Evolutionary conservation across 2,888 invertebrate genomes (phyloP).

Genomic region (Leptinotarsa tumamoca): DNA sequence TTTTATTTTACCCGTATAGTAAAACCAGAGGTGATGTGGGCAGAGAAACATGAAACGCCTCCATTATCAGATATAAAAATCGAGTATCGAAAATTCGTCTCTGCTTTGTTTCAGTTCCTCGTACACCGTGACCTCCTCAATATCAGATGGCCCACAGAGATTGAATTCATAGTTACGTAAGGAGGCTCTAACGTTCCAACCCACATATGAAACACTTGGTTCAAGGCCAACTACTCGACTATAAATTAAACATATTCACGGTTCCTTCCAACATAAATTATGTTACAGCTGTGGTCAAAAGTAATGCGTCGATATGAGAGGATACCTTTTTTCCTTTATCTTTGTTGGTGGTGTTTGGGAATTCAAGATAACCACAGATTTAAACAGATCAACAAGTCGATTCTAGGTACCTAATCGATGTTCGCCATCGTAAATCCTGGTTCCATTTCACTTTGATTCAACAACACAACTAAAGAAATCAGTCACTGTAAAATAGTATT

Average conservation of each 20-base stretch:
- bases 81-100: neutral
- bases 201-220: slow-evolving; percentile 19
- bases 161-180: slow-evolving; percentile 18
- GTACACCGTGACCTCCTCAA: slow-evolving; percentile 12
- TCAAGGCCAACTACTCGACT: slow-evolving; percentile 20
- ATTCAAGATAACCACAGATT: no score
- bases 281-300: slow-evolving; percentile 6
- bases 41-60: neutral
- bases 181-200: slow-evolving; percentile 21
- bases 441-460: no score
- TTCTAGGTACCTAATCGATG: no score
- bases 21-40: neutral
- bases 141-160: slow-evolving; percentile 19
- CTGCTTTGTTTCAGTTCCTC: neutral
- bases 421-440: no score
- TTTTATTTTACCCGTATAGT: neutral
- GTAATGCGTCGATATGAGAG: neutral
- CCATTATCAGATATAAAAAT: neutral
- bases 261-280: slow-evolving; percentile 15
- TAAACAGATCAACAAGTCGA: no score
- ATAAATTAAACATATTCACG: slow-evolving; percentile 12
- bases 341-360: no score
- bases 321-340: no score
- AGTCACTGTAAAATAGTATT: no score
- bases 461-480: no score